phyloP scores from a whole-genome alignment of 2,888 invertebrate species.

The Andrena minutula region DNA sequence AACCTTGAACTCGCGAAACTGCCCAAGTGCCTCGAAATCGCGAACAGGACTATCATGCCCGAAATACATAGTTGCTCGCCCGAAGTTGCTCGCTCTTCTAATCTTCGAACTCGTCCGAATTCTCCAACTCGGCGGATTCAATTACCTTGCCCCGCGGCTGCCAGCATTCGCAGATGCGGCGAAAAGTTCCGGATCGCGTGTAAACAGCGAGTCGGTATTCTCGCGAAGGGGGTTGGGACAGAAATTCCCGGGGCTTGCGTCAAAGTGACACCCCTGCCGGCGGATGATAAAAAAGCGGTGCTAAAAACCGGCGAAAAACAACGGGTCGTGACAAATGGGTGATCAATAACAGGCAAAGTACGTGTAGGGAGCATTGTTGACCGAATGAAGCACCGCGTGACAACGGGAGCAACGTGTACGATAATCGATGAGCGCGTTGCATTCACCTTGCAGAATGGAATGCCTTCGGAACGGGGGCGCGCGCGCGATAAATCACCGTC shows the following conservation, averaged over 20 bases:
- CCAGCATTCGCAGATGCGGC: neutral
- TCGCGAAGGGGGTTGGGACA: neutral
- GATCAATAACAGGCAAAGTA: conserved; percentile 62
- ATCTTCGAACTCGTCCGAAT: conserved; percentile 4
- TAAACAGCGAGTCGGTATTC: conserved; percentile 16
- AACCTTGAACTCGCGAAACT: neutral
- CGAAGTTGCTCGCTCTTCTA: neutral
- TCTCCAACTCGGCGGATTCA: neutral
- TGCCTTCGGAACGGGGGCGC: conserved; percentile 56
- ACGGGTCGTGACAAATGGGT: conserved; percentile 53
- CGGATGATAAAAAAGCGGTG: conserved; percentile 15
- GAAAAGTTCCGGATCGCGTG: neutral
- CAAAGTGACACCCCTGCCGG: conserved; percentile 18
- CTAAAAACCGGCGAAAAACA: conserved; percentile 38
- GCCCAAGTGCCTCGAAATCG: neutral
- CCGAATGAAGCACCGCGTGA: conserved; percentile 61
- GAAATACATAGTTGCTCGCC: neutral
- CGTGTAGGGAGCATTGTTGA: conserved; percentile 59
- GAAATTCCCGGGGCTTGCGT: conserved; percentile 18
- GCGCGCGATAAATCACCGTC: conserved; percentile 73
- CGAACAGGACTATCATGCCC: neutral
- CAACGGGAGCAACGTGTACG: conserved; percentile 56
- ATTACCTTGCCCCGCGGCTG: neutral
- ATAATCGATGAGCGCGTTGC: conserved; percentile 59
- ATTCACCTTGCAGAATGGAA: conserved; percentile 50